Evolutionary conservation across 1,140 invertebrate species (phyloP).

Genomic region (Sogatella furcifera): DNA sequence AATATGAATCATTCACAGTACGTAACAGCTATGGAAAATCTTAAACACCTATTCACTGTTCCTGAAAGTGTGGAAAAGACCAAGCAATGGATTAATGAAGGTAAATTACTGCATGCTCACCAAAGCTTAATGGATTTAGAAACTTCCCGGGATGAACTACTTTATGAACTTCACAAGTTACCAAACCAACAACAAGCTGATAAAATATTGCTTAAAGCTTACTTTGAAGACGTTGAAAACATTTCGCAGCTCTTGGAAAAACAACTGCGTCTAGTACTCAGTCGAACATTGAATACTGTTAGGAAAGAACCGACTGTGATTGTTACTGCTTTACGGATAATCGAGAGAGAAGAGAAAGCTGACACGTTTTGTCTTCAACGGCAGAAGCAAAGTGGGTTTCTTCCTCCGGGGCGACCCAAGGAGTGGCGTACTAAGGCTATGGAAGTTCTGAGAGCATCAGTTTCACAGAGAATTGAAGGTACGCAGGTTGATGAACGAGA

Average conservation of each 20-base stretch:
- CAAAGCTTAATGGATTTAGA: constrained; percentile 86
- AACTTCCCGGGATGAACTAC: constrained; percentile 87
- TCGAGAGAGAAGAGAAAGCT: constrained; percentile 91
- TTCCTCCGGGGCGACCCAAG: constrained; percentile 88
- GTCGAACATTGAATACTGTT: constrained; percentile 85
- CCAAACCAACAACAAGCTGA: constrained; percentile 84
- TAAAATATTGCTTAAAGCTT: constrained; percentile 82
- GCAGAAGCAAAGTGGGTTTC: constrained; percentile 71
- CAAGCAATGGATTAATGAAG: constrained; percentile 86
- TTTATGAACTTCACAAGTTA: constrained; percentile 90
- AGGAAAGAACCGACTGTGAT: constrained; percentile 91
- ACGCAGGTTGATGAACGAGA: constrained; percentile 86
- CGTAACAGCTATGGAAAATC: constrained; percentile 93
- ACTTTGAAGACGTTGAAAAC: constrained; percentile 90
- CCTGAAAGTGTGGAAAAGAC: constrained; percentile 93
- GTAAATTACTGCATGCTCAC: constrained; percentile 79
- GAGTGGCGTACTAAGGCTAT: constrained; percentile 82
- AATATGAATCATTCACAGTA: constrained; percentile 91
- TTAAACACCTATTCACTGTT: constrained; percentile 97
- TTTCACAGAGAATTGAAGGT: constrained; percentile 71
- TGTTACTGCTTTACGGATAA: constrained; percentile 90
- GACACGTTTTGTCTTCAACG: constrained; percentile 70
- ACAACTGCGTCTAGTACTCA: constrained; percentile 80
- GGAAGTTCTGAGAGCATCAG: constrained; percentile 72
- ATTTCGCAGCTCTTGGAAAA: constrained; percentile 85